These are phyloP conservation scores for Meloidogyne chitwoodi DNA, from an alignment of 1,140 invertebrate genomes.

Conservation along the genomic window DNA sequence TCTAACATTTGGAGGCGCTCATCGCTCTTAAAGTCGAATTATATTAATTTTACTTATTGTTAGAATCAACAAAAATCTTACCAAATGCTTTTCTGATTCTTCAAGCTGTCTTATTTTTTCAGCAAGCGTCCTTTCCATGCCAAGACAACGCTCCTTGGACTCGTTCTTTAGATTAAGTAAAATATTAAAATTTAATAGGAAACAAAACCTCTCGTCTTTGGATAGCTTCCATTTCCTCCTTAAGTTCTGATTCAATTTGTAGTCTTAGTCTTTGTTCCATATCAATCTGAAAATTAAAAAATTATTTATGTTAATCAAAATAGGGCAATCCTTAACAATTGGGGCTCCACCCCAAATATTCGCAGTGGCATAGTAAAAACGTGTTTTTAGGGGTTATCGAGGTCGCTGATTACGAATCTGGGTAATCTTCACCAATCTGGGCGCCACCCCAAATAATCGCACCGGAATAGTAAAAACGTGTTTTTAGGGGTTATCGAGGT, in stretches of 20 bases:
- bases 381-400: no score
- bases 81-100: conserved; percentile 42
- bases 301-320: no score
- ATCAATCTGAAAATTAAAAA: conserved; percentile 15
- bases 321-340: no score
- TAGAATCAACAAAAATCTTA: conserved; percentile 8
- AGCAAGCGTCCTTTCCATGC: conserved; percentile 32
- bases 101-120: conserved; percentile 37
- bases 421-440: no score
- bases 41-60: no score
- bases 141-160: conserved; percentile 35
- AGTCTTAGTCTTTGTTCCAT: conserved; percentile 34
- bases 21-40: conserved; percentile 42
- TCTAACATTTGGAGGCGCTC: conserved; percentile 46
- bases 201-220: conserved; percentile 38
- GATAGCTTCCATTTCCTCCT: conserved; percentile 37
- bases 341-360: no score
- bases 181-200: background rate
- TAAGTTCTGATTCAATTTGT: conserved; percentile 47
- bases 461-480: no score
- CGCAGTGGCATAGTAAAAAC: no score
- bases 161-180: conserved; percentile 26
- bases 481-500: no score
- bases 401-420: no score
- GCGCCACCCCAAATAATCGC: no score